phyloP scores from a whole-genome alignment of 2,888 invertebrate species.

The Hetaerina titia region DNA sequence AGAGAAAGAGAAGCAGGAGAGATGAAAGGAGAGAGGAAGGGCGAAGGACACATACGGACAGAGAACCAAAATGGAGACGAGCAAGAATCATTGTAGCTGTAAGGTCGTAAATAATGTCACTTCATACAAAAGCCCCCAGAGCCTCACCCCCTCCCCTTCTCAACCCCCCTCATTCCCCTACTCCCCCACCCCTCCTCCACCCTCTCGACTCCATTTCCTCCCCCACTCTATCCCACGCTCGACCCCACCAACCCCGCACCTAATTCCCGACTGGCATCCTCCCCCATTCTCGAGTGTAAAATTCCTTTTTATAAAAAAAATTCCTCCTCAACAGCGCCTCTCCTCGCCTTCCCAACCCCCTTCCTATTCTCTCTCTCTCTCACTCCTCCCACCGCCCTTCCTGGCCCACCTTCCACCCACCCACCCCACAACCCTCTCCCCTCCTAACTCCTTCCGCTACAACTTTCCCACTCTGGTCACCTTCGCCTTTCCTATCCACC shows the following conservation, averaged over 20 bases:
- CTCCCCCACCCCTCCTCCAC: background rate
- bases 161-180: background rate
- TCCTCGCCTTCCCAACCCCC: background rate
- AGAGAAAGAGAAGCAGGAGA: background rate
- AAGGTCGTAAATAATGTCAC: constrained; percentile 55
- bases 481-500: background rate
- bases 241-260: background rate
- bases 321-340: background rate
- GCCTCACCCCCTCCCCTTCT: background rate
- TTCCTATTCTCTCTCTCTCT: background rate
- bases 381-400: background rate
- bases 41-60: background rate
- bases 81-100: constrained; percentile 44
- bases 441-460: background rate
- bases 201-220: background rate
- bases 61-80: constrained; percentile 42
- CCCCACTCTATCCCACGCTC: background rate
- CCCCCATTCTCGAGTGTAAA: constrained; percentile 3
- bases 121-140: constrained; percentile 57
- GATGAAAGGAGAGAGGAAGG: background rate
- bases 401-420: background rate
- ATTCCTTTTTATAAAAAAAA: constrained; percentile 16
- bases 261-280: background rate
- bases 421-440: background rate
- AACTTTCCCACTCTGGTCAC: constrained; percentile 11